phyloP scores from a whole-genome alignment of 2,888 invertebrate species.

The Conomelus anceps region DNA sequence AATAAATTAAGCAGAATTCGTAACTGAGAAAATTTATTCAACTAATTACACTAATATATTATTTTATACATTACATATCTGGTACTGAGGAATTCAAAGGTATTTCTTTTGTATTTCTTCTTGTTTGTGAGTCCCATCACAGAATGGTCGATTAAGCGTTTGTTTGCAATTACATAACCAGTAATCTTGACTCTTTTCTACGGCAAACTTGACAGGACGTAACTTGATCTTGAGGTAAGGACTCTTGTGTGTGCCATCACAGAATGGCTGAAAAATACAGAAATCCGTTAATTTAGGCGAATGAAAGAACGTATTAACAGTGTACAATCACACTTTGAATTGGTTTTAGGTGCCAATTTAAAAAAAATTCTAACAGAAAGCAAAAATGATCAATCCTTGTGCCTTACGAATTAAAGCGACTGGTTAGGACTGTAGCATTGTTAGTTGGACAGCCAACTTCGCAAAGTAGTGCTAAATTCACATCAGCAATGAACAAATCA shows the following conservation, averaged over 20 bases:
- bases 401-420: too few species aligned
- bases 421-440: too few species aligned
- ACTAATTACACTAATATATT: neutral
- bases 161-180: slow-evolving; percentile 99
- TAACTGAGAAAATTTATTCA: neutral
- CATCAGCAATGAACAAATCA: too few species aligned
- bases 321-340: too few species aligned
- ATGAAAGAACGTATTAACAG: too few species aligned
- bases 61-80: neutral
- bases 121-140: slow-evolving; percentile 88
- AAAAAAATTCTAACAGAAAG: too few species aligned
- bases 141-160: slow-evolving; percentile 86
- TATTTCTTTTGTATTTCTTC: slow-evolving; percentile 57
- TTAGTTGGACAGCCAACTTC: too few species aligned
- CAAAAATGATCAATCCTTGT: too few species aligned
- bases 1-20: neutral
- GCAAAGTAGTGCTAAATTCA: too few species aligned
- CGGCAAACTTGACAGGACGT: slow-evolving; percentile 74
- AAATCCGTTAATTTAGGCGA: too few species aligned
- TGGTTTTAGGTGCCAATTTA: too few species aligned
- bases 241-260: slow-evolving; percentile 86
- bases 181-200: slow-evolving; percentile 82
- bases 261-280: slow-evolving; percentile 65
- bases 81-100: slow-evolving; percentile 26
- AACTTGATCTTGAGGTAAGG: slow-evolving; percentile 64